Base-by-base conservation (phyloP, 2,797 vertebrate species). In the Gymnothorax javanicus region DNA sequence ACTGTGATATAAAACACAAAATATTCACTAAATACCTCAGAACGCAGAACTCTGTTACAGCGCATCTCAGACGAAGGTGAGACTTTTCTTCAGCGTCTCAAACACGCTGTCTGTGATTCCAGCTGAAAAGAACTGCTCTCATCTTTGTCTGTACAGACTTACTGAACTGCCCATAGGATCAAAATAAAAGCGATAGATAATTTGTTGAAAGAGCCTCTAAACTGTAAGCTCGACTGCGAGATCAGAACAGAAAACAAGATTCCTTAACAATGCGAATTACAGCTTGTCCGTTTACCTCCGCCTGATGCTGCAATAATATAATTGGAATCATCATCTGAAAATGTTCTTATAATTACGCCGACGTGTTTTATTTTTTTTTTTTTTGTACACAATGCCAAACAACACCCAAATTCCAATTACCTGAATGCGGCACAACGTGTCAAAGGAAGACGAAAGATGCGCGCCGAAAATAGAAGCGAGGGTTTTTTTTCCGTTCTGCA, bases 371-470 rank as follows among this genome's bases (percentile, higher is more conserved):
- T 43, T 43, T 43, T 43, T 43, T 81, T 91, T 92, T 91, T 90
- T 87, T 88, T 94, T 89, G 94, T 94, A 93, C 93, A 93, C 89
- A 91, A 93, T 92, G 91, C 94, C 93, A 94, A 94, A 94, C 93
- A 93, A 94, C 91, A 91, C 92, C 92, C 84, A 90, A 86, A 92
- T 94, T 95, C 94, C 93, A 94, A 94, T 94, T 93, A 93, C 89
- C 87, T 90, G 85, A 86, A 60, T 25, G 90, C 86, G 43, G 33
- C 33, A 20, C 73, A 77, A 77, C 43, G 43, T 13, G 73, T 73
- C 71, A 73, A 73, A 73, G n/a, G 8, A 50, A 77, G 73, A 77
- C 73, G 7, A 43, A 77, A 77, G 73, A 50, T 43, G 20, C 71
- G 50, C 27, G 71, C 73, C 50, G 12, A 56, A 81, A 56, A 23